phyloP scores from a whole-genome alignment of 2,113 vertebrate genomes.

The Aphelocoma coerulescens region DNA sequence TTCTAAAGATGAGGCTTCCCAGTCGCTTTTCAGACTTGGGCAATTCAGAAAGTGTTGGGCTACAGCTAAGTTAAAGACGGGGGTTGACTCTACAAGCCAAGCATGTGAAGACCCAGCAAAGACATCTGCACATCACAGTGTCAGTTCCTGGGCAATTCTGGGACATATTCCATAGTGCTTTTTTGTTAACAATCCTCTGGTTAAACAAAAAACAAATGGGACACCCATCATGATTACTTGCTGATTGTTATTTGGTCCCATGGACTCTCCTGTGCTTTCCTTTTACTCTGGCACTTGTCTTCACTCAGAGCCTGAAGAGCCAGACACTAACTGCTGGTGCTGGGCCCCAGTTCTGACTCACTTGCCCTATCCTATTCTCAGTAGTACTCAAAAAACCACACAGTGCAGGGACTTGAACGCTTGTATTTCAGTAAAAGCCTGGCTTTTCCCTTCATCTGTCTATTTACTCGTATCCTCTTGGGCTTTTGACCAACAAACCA shows the following conservation, averaged over 20 bases:
- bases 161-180: background rate
- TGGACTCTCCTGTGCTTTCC: background rate
- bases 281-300: background rate
- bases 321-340: background rate
- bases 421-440: background rate
- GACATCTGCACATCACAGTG: background rate
- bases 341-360: background rate
- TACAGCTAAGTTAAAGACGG: background rate
- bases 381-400: background rate
- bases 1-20: background rate
- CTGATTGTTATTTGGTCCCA: background rate
- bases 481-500: background rate
- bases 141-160: background rate
- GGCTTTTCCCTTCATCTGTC: background rate
- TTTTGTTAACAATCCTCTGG: background rate
- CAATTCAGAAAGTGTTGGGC: background rate
- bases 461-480: background rate
- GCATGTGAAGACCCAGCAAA: background rate
- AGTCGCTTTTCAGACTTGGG: background rate
- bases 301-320: background rate
- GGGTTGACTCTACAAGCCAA: background rate
- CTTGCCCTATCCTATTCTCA: background rate
- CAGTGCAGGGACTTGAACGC: background rate
- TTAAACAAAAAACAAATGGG: background rate
- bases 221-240: fast-evolving